Percentiles rank a stretch among this genome's conserved stretches.
Conservation (phyloP, 2,113 vertebrate genomes). For the Callithrix jacchus region DNA sequence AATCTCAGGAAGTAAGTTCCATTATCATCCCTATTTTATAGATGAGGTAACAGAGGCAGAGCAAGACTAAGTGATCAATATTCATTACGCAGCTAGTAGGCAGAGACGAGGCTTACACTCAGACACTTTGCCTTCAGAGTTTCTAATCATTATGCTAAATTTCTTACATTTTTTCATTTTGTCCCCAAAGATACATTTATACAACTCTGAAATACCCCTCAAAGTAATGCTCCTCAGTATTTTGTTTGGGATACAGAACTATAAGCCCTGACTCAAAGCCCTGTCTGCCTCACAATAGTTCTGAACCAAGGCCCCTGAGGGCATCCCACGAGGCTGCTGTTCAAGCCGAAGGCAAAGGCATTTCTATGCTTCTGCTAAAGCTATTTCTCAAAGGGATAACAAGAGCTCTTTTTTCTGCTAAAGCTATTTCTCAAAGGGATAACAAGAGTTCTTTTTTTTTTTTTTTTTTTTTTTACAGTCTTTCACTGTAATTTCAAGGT, state of each 20-base stretch:
- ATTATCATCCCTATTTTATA: neutral
- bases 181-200: neutral
- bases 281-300: neutral
- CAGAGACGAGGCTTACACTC: neutral
- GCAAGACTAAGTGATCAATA: neutral
- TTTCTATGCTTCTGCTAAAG: neutral
- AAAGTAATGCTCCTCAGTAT: neutral
- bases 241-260: neutral
- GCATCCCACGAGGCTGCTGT: neutral
- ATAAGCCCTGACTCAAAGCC: neutral
- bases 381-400: constrained; percentile 2
- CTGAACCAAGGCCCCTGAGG: neutral
- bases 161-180: neutral
- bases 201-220: neutral
- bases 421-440: constrained; percentile 12
- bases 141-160: neutral
- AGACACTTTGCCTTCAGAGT: neutral
- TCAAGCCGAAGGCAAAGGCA: neutral
- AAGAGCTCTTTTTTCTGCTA: neutral
- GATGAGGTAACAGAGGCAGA: neutral
- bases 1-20: neutral
- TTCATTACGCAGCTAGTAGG: neutral
- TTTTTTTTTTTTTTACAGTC: neutral
- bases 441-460: neutral
- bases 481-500: neutral